Evolutionary conservation across 2,797 vertebrate genomes (phyloP), one percentile per base, ranked within the genome.

Genomic region (Aplochiton taeniatus): DNA sequence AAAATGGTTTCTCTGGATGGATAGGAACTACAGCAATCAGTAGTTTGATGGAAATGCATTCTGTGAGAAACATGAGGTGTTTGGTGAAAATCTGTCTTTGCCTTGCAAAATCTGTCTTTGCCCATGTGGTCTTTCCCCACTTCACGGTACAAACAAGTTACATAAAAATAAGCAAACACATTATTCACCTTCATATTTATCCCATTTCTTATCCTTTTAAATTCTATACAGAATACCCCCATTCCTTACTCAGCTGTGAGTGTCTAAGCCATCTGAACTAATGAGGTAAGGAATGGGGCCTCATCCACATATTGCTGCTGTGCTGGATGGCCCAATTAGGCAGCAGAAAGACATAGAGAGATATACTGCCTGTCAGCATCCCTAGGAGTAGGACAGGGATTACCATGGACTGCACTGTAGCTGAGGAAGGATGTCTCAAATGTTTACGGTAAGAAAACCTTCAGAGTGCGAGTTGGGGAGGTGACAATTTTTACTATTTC

Each of bases 201-300:
- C 31, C 2, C 6, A 31, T 31, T 2, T 6, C 31, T 31, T 31
- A 31, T 31, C 31, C 2, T 31, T 31, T 31, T 1, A 3, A 48
- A 48, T 10, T 3, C 10, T 11, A 8, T 11, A 48, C 3, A 14
- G 1, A 14, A 48, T 10, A 48, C 17, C 14, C 43, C 69, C 19
- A 18, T 47, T n/a, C 54, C 44, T 14, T 49, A 43, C 78, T 74
- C 58, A 58, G 9, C 0, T 0, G 17, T 53, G 61, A 44, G 18
- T 42, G 61, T 74, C 45, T 13, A 0, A 7, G 9, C 20, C 56
- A 51, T 65, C 63, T 43, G 64, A 74, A 51, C 49, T 75, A 81
- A 85, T 78, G 68, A 84, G 75, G 66, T 73, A 60, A 79, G 44
- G 61, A 78, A 71, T 74, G 55, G 66, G 74, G 73, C 74, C 60